Evolutionary conservation across 2,113 vertebrate genomes (phyloP), one percentile per base, ranked within the genome.

Genomic region (Pseudorhombus dupliciocellatus): DNA sequence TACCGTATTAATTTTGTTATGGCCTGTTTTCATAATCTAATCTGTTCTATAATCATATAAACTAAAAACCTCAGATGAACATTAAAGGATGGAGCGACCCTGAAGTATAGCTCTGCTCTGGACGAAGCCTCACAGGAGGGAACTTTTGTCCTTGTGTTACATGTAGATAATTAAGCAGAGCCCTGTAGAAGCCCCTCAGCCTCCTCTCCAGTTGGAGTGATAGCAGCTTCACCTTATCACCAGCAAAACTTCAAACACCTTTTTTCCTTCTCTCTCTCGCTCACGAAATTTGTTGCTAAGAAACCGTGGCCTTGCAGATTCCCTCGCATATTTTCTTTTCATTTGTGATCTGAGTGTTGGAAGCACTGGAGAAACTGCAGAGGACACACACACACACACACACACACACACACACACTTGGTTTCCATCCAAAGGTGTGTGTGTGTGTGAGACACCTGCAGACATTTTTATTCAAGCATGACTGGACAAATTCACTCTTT

Each of bases 271-370:
- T 37, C 20, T 31, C 9, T 18, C 22, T 50, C 26, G 50, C n/a
- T 12, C 21, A 58, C 46, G 6, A n/a, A 20, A 85, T 79, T 58
- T 56, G 78, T 75, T 81, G 68, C 78, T 50, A 75, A 60, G 62
- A 69, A 74, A 82, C 62, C 0, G 1, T 21, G 34, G 62, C 59
- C 64, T 67, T 58, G 42, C 34, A 79, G 48, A 56, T 26, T 56
- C 69, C 53, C 57, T 4, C 40, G 66, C 65, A 62, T 75, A 60
- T 68, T 70, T 48, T 66, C n/a, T 22, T 37, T 52, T 73, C 11
- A 54, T 80, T 58, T 54, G 22, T 54, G 51, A 22, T 56, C 54
- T 34, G 24, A 74, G 25, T 46, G 11, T 40, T 52, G 22, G 14
- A 53, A 75, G 37, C 25, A 18, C 34, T 46, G 62, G 14, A 55